Percentiles rank a stretch among this genome's conserved stretches.
Conservation (phyloP, 2,888 invertebrate genomes). For the Dryobota labecula region DNA sequence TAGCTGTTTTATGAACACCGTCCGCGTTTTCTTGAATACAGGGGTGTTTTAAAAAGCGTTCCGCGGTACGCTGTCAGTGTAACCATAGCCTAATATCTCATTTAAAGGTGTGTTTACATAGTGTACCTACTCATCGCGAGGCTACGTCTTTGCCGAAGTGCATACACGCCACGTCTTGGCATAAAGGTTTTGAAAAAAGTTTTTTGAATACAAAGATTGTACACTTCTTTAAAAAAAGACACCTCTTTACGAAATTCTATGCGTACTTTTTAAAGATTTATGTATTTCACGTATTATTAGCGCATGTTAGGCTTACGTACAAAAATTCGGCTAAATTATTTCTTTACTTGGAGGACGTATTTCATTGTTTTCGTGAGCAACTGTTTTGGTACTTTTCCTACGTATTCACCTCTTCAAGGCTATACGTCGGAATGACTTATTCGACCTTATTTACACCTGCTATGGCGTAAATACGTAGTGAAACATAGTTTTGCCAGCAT, state of each 20-base stretch:
- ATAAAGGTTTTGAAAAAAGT: constrained; percentile 74
- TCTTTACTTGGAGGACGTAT: constrained; percentile 27
- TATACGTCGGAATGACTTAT: constrained; percentile 45
- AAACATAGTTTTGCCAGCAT: constrained; percentile 38
- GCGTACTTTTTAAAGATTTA: constrained; percentile 45
- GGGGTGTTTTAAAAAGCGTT: not conserved
- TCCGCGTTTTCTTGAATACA: constrained; percentile 2
- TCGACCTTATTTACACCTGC: constrained; percentile 60
- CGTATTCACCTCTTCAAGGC: constrained; percentile 45
- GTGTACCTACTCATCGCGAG: constrained; percentile 76
- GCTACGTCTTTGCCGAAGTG: constrained; percentile 79
- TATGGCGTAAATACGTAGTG: constrained; percentile 32
- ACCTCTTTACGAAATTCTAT: constrained; percentile 62
- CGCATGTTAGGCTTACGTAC: constrained; percentile 22
- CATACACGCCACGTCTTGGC: constrained; percentile 77
- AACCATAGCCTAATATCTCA: constrained; percentile 74
- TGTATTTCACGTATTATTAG: constrained; percentile 36
- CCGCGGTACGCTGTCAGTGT: constrained; percentile 57
- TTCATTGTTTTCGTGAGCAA: constrained; percentile 46
- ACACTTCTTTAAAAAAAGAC: constrained; percentile 62
- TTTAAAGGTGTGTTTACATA: constrained; percentile 85
- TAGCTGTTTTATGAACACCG: constrained; percentile 30
- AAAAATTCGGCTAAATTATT: constrained; percentile 32
- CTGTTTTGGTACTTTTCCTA: constrained; percentile 50
- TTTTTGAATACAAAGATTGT: constrained; percentile 65